phyloP scores from a whole-genome alignment of 2,113 vertebrate genomes.

The Psilopsiagon aurifrons region DNA sequence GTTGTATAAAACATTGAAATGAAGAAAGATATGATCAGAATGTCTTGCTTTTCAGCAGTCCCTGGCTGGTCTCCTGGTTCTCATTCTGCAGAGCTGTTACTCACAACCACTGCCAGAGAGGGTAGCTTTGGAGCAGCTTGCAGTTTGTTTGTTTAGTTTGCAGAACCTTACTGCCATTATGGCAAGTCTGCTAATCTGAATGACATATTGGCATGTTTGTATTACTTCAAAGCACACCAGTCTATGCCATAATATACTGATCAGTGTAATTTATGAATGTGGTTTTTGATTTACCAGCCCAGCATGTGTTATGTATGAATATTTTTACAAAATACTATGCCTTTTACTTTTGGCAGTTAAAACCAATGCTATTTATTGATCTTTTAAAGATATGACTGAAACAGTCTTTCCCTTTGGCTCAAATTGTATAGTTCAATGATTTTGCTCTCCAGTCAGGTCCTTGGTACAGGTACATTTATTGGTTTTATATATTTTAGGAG shows the following conservation, averaged over 20 bases:
- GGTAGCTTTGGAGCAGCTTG: background rate
- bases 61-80: background rate
- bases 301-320: background rate
- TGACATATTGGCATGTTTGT: background rate
- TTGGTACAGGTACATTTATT: background rate
- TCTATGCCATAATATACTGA: background rate
- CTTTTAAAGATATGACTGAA: background rate
- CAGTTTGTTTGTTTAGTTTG: background rate
- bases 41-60: background rate
- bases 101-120: background rate
- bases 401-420: background rate
- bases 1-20: background rate
- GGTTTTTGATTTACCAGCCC: background rate
- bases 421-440: background rate
- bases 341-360: background rate
- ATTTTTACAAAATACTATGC: background rate
- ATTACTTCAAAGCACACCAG: background rate
- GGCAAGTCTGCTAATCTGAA: background rate
- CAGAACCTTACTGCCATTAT: background rate
- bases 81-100: background rate
- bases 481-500: background rate
- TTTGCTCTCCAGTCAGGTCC: background rate
- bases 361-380: background rate
- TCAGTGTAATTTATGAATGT: background rate
- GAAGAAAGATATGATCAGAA: background rate